phyloP scores from a whole-genome alignment of 2,113 vertebrate genomes.

The Rhipidura dahli region DNA sequence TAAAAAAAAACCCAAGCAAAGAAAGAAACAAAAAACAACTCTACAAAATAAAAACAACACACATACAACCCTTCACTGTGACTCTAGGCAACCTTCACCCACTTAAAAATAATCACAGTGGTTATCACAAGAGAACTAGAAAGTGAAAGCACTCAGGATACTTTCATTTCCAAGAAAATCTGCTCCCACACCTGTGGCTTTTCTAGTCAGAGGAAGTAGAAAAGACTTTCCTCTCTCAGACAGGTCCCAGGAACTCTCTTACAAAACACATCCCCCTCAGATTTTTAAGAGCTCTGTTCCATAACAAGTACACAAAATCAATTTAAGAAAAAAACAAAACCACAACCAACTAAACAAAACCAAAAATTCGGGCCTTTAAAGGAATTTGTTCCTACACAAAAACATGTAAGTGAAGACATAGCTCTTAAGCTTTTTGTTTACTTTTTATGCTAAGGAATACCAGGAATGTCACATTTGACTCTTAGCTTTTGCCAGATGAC shows the following conservation, averaged over 20 bases:
- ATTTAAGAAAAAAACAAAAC: accelerated
- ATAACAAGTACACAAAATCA: background rate
- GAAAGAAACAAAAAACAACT: background rate
- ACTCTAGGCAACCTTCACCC: background rate
- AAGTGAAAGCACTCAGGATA: background rate
- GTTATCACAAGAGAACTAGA: background rate
- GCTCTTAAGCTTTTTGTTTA: background rate
- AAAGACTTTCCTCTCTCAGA: background rate
- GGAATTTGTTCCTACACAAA: background rate
- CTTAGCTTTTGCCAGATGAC: background rate
- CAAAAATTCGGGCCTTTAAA: background rate
- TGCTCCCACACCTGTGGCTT: background rate
- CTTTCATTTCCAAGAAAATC: background rate
- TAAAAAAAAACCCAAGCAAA: background rate
- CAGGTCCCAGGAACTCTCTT: background rate
- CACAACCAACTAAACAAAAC: background rate
- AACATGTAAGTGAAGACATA: background rate
- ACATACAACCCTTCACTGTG: background rate
- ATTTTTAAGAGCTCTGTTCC: background rate
- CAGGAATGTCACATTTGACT: background rate
- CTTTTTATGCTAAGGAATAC: background rate
- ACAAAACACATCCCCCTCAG: accelerated
- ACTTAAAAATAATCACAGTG: background rate
- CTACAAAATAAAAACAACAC: background rate
- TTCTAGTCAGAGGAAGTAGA: background rate